These are phyloP conservation scores for Drosophila mayri DNA, from an alignment of 1,140 invertebrate species.

Conservation along the genomic window DNA sequence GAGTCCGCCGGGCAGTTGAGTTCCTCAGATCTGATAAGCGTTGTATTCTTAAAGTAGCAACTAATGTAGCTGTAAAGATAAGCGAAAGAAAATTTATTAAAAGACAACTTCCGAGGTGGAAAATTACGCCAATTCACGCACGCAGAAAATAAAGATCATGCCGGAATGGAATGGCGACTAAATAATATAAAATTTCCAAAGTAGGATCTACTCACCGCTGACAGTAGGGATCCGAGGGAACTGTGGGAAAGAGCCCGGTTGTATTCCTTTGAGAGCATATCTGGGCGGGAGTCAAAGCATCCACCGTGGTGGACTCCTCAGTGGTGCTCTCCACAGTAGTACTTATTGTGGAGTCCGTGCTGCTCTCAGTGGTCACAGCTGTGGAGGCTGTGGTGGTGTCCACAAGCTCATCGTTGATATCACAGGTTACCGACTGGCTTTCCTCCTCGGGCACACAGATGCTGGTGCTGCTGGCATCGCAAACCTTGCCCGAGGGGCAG, in stretches of 20 bases:
- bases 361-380: slow-evolving; percentile 10
- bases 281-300: slow-evolving; percentile 37
- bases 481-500: slow-evolving; percentile 65
- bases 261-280: slow-evolving; percentile 34
- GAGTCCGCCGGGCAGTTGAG: slow-evolving; percentile 47
- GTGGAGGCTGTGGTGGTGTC: slow-evolving; percentile 32
- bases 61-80: slow-evolving; percentile 72
- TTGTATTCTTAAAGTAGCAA: slow-evolving; percentile 50
- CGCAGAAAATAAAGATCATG: neutral
- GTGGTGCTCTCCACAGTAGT: slow-evolving; percentile 12
- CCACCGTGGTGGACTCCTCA: slow-evolving; percentile 5
- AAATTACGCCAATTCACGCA: neutral
- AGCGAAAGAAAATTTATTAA: slow-evolving; percentile 1
- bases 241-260: slow-evolving; percentile 59
- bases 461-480: slow-evolving; percentile 65
- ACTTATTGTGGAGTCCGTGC: neutral
- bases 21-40: slow-evolving; percentile 49
- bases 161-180: neutral
- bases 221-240: slow-evolving; percentile 67
- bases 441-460: slow-evolving; percentile 54
- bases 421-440: slow-evolving; percentile 53
- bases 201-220: slow-evolving; percentile 42
- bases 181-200: neutral
- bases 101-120: slow-evolving; percentile 1
- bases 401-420: slow-evolving; percentile 60